Conservation (phyloP, 37 sponge, comb jelly and placozoan genomes). For the Halichondria panicea region DNA sequence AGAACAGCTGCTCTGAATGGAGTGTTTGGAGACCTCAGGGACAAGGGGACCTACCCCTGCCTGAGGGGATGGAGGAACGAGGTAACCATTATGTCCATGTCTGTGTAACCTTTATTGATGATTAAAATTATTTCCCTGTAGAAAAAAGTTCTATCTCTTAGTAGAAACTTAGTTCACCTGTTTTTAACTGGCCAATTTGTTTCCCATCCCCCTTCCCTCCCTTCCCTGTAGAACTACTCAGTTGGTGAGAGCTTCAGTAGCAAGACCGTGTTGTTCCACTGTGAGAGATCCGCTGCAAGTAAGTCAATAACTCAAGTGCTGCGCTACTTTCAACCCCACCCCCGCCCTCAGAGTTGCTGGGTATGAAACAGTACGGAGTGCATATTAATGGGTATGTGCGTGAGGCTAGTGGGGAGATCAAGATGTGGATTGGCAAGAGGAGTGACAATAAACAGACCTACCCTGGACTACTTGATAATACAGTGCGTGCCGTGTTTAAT, state of each 20-base stretch:
- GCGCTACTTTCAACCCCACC: neutral
- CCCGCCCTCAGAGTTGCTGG: slow-evolving; percentile 34
- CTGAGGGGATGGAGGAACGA: slow-evolving; percentile 61
- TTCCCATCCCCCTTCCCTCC: neutral
- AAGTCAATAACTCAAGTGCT: neutral
- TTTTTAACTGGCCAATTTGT: neutral
- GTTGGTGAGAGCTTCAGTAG: slow-evolving; percentile 27
- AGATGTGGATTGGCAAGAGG: slow-evolving; percentile 72
- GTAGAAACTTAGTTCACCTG: neutral
- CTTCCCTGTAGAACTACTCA: slow-evolving; percentile 28
- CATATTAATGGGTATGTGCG: slow-evolving; percentile 65
- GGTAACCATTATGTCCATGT: no score
- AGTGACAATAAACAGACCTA: slow-evolving; percentile 57
- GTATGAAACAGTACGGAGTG: slow-evolving; percentile 60
- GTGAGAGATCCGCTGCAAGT: slow-evolving; percentile 63
- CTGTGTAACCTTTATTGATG: no score
- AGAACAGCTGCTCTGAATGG: slow-evolving; percentile 34
- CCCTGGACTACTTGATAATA: slow-evolving; percentile 71
- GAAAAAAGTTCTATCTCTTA: neutral
- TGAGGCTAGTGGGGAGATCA: slow-evolving; percentile 13
- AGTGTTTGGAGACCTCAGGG: slow-evolving; percentile 20
- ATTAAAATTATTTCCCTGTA: no score
- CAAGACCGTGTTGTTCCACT: slow-evolving; percentile 16
- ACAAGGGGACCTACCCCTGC: slow-evolving; percentile 26
- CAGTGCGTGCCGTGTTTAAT: slow-evolving; percentile 37